Conservation (phyloP, 2,888 invertebrate species). For the Julus scandinavius region DNA sequence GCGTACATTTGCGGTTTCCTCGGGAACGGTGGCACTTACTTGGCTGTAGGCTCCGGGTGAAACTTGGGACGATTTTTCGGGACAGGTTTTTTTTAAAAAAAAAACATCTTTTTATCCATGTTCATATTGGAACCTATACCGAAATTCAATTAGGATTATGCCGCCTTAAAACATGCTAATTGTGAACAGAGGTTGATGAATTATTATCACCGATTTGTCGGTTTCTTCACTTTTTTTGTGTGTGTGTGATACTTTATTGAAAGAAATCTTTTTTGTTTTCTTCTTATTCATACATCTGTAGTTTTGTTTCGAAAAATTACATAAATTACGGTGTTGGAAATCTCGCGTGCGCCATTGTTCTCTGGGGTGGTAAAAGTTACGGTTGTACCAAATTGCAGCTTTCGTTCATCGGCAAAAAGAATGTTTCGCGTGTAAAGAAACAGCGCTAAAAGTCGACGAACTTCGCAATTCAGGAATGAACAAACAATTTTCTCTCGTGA, state of each 20-base stretch:
- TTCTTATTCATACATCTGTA: neutral
- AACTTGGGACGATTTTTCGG: neutral
- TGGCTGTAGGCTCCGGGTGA: neutral
- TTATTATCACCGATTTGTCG: neutral
- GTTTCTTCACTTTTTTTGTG: neutral
- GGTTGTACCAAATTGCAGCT: neutral
- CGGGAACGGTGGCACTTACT: neutral
- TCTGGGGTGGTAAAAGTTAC: conserved; percentile 18
- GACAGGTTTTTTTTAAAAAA: neutral
- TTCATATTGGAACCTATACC: no score
- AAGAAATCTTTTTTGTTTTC: neutral
- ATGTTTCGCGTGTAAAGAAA: neutral
- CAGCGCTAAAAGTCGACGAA: neutral
- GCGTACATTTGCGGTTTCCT: neutral
- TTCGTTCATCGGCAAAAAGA: neutral
- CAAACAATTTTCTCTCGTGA: neutral
- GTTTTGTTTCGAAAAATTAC: neutral
- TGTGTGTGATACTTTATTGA: neutral
- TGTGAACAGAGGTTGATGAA: neutral
- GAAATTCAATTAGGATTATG: neutral
- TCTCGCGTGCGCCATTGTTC: neutral
- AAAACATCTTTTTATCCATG: no score
- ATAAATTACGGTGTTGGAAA: neutral
- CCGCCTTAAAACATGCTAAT: neutral
- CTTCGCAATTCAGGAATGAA: neutral